Evolutionary conservation across 2,888 invertebrate genomes (phyloP).

Genomic region (Diarsia dahlii): DNA sequence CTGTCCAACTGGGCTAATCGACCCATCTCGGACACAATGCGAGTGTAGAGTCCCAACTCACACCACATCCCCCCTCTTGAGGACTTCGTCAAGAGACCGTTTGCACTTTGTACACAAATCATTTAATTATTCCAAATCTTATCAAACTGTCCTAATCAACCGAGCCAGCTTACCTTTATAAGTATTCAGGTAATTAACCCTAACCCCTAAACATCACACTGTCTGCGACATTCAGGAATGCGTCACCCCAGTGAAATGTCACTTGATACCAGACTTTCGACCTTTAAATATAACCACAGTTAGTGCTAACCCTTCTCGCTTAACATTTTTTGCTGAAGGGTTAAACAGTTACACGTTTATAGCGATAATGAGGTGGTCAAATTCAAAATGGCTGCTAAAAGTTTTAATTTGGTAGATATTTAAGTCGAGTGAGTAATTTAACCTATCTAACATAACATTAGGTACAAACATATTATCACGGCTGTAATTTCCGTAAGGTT

Average conservation of each 20-base stretch:
- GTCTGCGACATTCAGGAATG: conserved; percentile 64
- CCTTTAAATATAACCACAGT: conserved; percentile 58
- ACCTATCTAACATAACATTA: too few relatives aligned
- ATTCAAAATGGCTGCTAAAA: conserved; percentile 20
- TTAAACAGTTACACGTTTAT: conserved; percentile 29
- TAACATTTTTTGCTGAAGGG: conserved; percentile 30
- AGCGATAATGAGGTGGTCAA: conserved; percentile 27
- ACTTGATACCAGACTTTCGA: conserved; percentile 72
- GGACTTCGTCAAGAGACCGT: too few relatives aligned
- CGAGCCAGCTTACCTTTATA: background rate
- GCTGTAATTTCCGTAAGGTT: too few relatives aligned
- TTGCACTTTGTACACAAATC: too few relatives aligned
- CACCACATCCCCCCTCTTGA: too few relatives aligned
- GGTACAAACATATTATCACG: too few relatives aligned
- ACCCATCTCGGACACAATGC: too few relatives aligned
- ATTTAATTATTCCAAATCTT: background rate
- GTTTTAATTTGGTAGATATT: background rate
- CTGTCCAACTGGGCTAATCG: too few relatives aligned
- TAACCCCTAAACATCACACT: conserved; percentile 18
- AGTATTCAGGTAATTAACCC: background rate
- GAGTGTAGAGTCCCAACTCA: too few relatives aligned
- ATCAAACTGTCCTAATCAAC: background rate
- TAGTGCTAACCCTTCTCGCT: conserved; percentile 33
- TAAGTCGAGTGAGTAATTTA: too few relatives aligned
- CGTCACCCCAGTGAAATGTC: conserved; percentile 75